A percentile compares a stretch with the other conserved stretches of the same genome.
phyloP scores from a whole-genome alignment of 2,888 invertebrate genomes.

The Frankliniella intonsa region DNA sequence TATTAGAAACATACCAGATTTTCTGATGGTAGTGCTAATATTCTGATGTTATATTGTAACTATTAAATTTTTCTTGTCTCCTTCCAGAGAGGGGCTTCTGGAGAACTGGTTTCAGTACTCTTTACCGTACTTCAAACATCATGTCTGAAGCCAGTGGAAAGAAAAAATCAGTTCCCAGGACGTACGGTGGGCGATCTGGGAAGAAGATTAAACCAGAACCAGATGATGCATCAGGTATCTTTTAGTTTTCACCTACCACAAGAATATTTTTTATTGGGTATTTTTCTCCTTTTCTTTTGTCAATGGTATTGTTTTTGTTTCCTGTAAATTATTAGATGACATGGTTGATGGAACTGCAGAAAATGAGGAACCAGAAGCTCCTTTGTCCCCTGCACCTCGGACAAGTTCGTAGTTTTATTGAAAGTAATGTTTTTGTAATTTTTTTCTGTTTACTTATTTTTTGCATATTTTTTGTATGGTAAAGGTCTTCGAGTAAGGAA shows the following conservation, averaged over 20 bases:
- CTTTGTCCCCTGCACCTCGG: neutral
- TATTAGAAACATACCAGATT: neutral
- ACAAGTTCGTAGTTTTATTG: neutral
- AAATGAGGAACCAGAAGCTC: neutral
- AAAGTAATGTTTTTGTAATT: neutral
- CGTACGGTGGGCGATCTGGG: neutral
- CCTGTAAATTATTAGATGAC: neutral
- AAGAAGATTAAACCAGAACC: neutral
- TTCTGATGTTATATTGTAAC: too few relatives aligned
- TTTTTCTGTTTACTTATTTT: neutral
- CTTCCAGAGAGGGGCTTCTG: neutral
- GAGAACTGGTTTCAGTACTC: neutral
- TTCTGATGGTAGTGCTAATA: neutral
- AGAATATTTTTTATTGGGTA: neutral
- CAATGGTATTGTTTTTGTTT: neutral
- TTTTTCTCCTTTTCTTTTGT: neutral
- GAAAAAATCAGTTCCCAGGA: neutral
- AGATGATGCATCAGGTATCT: neutral
- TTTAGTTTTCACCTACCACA: neutral
- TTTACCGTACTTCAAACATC: neutral
- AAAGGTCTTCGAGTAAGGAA: neutral
- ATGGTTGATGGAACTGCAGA: neutral
- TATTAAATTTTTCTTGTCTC: too few relatives aligned
- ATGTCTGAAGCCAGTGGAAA: neutral
- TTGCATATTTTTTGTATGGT: neutral